A percentile compares a stretch with the other conserved stretches of the same genome.
phyloP scores from a whole-genome alignment of 2,797 vertebrate genomes.

The Peromyscus aztecus region DNA sequence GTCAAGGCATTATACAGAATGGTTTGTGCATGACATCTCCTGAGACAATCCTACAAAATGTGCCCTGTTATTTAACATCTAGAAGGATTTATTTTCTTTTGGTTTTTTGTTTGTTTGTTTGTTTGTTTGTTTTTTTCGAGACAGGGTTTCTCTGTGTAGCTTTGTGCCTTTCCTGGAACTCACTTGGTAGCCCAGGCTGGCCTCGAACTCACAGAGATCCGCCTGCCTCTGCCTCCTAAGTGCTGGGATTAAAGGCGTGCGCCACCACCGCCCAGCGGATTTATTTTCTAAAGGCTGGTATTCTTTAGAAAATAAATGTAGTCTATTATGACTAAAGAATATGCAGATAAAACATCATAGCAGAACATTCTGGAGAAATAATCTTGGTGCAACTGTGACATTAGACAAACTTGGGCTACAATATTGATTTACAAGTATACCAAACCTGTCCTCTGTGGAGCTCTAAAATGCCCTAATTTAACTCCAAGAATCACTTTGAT shows the following conservation, averaged over 20 bases:
- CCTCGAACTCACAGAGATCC: no score
- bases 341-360: constrained; percentile 36
- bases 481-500: constrained; percentile 67
- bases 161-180: no score
- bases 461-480: constrained; percentile 57
- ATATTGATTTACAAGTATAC: constrained; percentile 66
- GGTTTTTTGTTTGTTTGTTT: no score
- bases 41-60: not conserved
- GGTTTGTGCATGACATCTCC: not conserved
- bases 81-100: constrained; percentile 13
- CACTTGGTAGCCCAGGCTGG: no score
- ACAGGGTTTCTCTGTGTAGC: no score
- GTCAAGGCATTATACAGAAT: not conserved
- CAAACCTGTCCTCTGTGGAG: constrained; percentile 54
- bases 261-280: no score
- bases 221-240: no score
- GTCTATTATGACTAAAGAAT: not conserved
- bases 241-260: no score
- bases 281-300: not conserved
- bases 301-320: constrained; percentile 44
- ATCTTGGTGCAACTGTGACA: constrained; percentile 29
- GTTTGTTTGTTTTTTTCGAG: no score
- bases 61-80: not conserved
- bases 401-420: constrained; percentile 20
- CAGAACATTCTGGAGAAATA: constrained; percentile 35